Evolutionary conservation across 2,888 invertebrate species (phyloP), one percentile per base, ranked within the genome.

Genomic region (Amphimallon solstitiale): DNA sequence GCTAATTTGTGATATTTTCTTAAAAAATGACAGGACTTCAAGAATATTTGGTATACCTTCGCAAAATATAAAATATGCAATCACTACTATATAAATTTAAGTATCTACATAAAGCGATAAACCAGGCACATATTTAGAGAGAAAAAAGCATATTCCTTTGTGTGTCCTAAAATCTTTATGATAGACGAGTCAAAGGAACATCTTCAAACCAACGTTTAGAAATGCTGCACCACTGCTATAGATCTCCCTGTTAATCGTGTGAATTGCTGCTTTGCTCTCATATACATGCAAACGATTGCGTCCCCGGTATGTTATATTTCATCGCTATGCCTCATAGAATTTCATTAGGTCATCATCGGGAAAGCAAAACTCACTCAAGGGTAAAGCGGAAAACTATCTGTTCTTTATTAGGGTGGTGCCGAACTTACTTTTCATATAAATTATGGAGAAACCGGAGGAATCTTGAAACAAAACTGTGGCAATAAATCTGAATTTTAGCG

Each of bases 291-390:
- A 79, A 79, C 77, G 75, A 76, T 74, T 71, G 70, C 73, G 69
- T 72, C 69, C 73, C 74, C 72, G 73, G 69, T 74, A 73, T 67
- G 73, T 74, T 75, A 75, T 78, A 78, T 78, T 76, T 78, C 76
- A 77, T 77, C 75, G 75, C 75, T 74, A 79, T 78, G 79, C 75
- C 77, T 76, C 79, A 79, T 79, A 79, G 79, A 79, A 77, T 79
- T 79, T 79, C 79, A 79, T 79, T 79, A 79, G 78, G 77, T 77
- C 78, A 78, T 79, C 78, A 78, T 77, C 72, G 77, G 73, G 76
- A 76, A 75, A 74, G 75, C 75, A 54, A 78, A 74, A 75, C 75
- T 73, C 77, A 77, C 72, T 75, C 75, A 73, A 78, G 79, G 77
- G 78, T 76, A 78, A 77, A 77, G 77, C 76, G 77, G 76, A 78